Percentiles rank a stretch among this genome's conserved stretches.
Conservation (phyloP, 2,797 vertebrate species). For the Sebastes trivittatus region DNA sequence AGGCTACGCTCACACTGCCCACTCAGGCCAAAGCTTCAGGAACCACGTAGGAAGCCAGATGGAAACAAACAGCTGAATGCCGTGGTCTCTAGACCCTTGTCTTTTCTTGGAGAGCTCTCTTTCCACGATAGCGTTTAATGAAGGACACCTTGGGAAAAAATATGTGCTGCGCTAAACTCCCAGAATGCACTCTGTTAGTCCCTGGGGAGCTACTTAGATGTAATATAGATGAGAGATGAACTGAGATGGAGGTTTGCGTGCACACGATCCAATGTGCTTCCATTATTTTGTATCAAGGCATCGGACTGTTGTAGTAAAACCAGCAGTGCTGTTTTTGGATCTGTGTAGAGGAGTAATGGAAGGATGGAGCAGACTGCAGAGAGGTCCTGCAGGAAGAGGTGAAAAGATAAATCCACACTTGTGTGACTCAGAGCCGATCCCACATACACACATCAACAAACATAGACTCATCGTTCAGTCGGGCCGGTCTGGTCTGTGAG, state of each 20-base stretch:
- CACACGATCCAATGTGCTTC: not conserved
- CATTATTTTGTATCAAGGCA: not conserved
- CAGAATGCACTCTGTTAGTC: constrained; percentile 34
- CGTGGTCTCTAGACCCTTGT: not conserved
- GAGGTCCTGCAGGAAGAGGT: constrained; percentile 16
- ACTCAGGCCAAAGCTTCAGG: constrained; percentile 32
- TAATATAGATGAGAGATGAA: constrained; percentile 29
- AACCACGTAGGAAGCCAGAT: constrained; percentile 32
- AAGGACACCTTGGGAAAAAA: constrained; percentile 45
- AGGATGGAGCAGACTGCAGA: not conserved
- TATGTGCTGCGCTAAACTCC: constrained; percentile 34
- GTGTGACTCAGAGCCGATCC: constrained; percentile 43
- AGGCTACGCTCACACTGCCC: constrained; percentile 39
- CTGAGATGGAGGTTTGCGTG: not conserved
- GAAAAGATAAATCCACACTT: constrained; percentile 34
- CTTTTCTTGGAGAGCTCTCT: constrained; percentile 3
- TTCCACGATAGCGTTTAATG: constrained; percentile 26
- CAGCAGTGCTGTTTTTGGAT: not conserved
- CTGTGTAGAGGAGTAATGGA: not conserved
- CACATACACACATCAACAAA: constrained; percentile 36
- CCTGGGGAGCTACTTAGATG: constrained; percentile 16
- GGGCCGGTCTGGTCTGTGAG: not conserved
- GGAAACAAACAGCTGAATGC: constrained; percentile 52
- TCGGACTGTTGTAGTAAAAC: not conserved
- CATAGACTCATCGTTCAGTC: constrained; percentile 22